phyloP scores from a whole-genome alignment of 1,140 invertebrate species.

The Hestina assimilis region DNA sequence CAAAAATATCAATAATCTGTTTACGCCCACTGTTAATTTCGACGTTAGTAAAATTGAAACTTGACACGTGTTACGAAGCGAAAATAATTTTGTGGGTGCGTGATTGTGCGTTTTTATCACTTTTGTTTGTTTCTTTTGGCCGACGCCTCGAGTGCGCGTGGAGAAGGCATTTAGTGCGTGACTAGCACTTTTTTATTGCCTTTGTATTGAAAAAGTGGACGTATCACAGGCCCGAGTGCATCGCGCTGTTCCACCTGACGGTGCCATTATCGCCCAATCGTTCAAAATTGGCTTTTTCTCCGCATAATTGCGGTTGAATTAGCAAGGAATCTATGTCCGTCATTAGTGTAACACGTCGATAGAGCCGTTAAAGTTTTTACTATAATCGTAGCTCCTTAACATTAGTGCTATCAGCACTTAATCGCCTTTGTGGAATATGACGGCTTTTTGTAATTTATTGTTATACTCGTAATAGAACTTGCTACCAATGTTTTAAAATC shows the following conservation, averaged over 20 bases:
- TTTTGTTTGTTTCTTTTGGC: slow-evolving; percentile 73
- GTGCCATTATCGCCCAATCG: slow-evolving; percentile 39
- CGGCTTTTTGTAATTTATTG: background rate
- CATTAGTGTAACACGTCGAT: slow-evolving; percentile 17
- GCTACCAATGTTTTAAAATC: no score
- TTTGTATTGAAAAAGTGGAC: slow-evolving; percentile 71
- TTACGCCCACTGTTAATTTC: slow-evolving; percentile 76
- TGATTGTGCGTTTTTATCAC: slow-evolving; percentile 68
- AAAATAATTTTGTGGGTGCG: slow-evolving; percentile 71
- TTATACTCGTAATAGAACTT: background rate
- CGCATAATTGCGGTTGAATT: slow-evolving; percentile 57
- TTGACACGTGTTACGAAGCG: slow-evolving; percentile 74
- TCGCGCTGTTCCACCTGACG: slow-evolving; percentile 55
- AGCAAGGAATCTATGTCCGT: slow-evolving; percentile 25
- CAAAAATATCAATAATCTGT: slow-evolving; percentile 74
- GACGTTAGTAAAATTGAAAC: slow-evolving; percentile 74
- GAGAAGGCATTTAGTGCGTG: slow-evolving; percentile 69
- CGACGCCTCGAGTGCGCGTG: slow-evolving; percentile 52
- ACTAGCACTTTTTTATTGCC: slow-evolving; percentile 72
- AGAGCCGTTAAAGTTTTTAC: background rate
- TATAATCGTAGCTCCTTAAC: background rate
- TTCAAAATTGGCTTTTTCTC: slow-evolving; percentile 44
- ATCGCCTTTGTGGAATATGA: background rate
- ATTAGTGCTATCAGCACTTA: background rate
- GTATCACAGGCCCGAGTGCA: slow-evolving; percentile 46